phyloP scores from a whole-genome alignment of 1,140 invertebrate species.

The Ruditapes philippinarum region DNA sequence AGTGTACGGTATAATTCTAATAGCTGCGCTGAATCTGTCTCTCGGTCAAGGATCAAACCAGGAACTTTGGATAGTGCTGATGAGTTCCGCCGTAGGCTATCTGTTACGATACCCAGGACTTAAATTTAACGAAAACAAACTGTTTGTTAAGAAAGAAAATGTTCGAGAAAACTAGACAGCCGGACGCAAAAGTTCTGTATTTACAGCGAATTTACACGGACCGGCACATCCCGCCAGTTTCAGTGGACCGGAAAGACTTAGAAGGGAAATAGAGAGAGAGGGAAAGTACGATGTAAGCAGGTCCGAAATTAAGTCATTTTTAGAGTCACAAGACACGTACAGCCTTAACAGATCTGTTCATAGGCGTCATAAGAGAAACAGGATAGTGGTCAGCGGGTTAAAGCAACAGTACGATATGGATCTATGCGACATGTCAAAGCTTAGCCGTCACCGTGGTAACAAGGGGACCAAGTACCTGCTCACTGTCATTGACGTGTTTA shows the following conservation, averaged over 20 bases:
- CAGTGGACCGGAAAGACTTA: background rate
- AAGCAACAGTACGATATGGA: background rate
- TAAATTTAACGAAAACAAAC: background rate
- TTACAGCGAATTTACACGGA: conserved; percentile 1
- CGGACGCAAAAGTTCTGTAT: background rate
- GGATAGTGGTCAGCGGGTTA: background rate
- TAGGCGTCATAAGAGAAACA: background rate
- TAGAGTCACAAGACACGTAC: background rate
- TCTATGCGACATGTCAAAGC: background rate
- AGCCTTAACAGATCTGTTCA: background rate
- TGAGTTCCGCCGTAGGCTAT: conserved; percentile 6
- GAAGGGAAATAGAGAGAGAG: background rate
- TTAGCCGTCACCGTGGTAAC: background rate
- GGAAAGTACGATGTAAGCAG: background rate
- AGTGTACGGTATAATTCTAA: background rate
- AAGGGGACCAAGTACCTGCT: too few relatives aligned
- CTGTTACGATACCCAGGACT: background rate
- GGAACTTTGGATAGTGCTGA: background rate
- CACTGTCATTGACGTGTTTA: too few relatives aligned
- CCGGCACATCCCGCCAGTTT: conserved; percentile 2
- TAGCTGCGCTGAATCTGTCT: background rate
- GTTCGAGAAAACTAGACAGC: background rate
- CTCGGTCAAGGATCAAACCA: background rate
- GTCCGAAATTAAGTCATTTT: background rate
- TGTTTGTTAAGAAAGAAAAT: too few relatives aligned